Base-by-base conservation (phyloP, 2,888 invertebrate genomes). In the Pilophorus perplexus region DNA sequence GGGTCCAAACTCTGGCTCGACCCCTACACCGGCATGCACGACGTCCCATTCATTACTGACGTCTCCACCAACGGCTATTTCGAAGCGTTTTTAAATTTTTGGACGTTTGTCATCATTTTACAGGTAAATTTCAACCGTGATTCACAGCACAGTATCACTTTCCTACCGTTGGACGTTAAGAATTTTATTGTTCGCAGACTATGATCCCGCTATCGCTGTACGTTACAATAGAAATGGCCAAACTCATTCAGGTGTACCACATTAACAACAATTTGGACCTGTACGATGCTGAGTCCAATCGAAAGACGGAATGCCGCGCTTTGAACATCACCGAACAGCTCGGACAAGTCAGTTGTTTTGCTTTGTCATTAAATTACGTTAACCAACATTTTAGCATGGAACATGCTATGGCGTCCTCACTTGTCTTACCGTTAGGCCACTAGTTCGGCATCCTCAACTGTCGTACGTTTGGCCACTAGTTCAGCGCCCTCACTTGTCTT, bases 151-250 rank as follows among this genome's bases (percentile, higher is more conserved):
- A n/a, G n/a, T 8, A 8, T 6, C 6, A 33, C 12, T 33, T 33
- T 33, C 6, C 33, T 12, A 12, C 12, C 33, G 33, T 33, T 33
- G 6, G 33, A 8, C 12, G 33, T 33, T 33, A 12, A 33, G 12
- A 33, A 33, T 8, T 12, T 66, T 22, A 55, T 38, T 20, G 5
- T 33, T 77, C 78, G 25, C 77, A 87, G 87, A 90, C 96, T 69
- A 93, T 98, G 88, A 96, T 98, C 76, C 98, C 98, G 0, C 82
- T 98, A 50, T 95, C 97, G 5, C 80, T 98, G 68, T 98, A 98
- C 79, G 97, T 98, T 62, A 94, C 96, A 2, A 86, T 98, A 74
- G 98, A 98, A 79, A 85, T 98, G 82, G 92, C 96, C 73, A 98
- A 97, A 79, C 84, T 97, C 70, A 84, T 93, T 68, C 97, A 98